phyloP scores from a whole-genome alignment of 2,888 invertebrate species.

The Hesperia comma region DNA sequence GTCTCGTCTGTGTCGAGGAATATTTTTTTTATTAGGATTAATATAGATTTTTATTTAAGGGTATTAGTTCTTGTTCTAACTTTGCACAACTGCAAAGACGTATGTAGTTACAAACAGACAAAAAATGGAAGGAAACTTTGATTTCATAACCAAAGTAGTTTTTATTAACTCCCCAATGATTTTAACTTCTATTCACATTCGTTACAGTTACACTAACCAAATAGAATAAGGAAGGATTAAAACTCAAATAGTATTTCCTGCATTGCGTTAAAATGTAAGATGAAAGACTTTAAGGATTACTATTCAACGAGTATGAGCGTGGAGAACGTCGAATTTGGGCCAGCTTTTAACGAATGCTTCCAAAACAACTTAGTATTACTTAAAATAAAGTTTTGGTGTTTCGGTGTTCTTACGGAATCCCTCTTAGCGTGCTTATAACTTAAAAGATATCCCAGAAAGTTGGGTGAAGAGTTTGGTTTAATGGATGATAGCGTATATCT shows the following conservation, averaged over 20 bases:
- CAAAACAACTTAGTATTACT: slow-evolving; percentile 20
- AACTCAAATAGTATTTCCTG: neutral
- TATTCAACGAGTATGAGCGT: slow-evolving; percentile 1
- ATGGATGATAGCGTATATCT: slow-evolving; percentile 6
- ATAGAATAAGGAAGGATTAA: neutral
- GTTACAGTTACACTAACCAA: no score
- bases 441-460: slow-evolving; percentile 18
- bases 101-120: no score
- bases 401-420: slow-evolving; percentile 13
- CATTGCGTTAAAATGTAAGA: neutral
- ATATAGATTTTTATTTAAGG: no score
- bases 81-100: no score
- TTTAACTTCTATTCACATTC: no score
- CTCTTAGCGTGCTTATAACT: slow-evolving; percentile 23
- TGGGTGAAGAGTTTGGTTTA: slow-evolving; percentile 8
- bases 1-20: no score
- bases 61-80: no score
- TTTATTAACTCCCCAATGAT: no score
- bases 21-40: no score
- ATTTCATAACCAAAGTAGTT: no score
- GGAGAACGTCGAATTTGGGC: slow-evolving; percentile 9
- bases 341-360: slow-evolving; percentile 26
- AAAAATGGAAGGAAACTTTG: no score
- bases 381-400: slow-evolving; percentile 16
- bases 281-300: neutral